Evolutionary conservation across 2,113 vertebrate genomes (phyloP).

Genomic region (Lepus timidus): DNA sequence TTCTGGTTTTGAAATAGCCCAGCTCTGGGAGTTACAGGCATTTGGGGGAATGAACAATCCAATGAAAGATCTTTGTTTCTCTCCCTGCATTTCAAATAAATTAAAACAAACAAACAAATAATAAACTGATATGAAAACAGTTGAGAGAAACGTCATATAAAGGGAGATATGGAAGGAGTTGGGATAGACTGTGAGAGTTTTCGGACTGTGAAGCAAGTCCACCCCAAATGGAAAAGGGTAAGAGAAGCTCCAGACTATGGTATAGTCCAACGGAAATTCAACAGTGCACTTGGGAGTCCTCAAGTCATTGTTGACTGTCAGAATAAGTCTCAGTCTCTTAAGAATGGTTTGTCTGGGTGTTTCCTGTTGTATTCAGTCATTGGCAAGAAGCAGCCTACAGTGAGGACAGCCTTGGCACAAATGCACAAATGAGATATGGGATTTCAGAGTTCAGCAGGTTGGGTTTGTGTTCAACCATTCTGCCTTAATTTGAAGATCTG

Average conservation of each 20-base stretch:
- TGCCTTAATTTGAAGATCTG: neutral
- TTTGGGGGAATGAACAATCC: too few species aligned
- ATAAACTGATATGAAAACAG: neutral
- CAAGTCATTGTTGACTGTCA: too few species aligned
- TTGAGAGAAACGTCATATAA: neutral
- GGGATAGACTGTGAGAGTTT: neutral
- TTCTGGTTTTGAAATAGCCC: too few species aligned
- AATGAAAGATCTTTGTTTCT: too few species aligned
- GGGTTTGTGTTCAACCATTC: neutral
- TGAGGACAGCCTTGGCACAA: neutral
- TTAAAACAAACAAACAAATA: too few species aligned
- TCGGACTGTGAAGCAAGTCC: neutral
- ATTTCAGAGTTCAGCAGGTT: neutral
- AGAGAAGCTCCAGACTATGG: too few species aligned
- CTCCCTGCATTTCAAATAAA: too few species aligned
- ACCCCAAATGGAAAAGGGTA: neutral
- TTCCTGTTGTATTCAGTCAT: neutral
- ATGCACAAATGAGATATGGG: neutral
- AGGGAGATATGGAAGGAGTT: too few species aligned
- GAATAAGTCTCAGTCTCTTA: neutral
- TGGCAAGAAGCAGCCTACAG: neutral
- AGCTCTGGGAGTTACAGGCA: too few species aligned
- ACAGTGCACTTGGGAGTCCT: neutral
- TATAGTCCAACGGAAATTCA: neutral
- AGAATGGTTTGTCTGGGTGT: neutral